Percentiles rank a stretch among this genome's conserved stretches.
Conservation (phyloP, 1,140 invertebrate species). For the Bombus terrestris region DNA sequence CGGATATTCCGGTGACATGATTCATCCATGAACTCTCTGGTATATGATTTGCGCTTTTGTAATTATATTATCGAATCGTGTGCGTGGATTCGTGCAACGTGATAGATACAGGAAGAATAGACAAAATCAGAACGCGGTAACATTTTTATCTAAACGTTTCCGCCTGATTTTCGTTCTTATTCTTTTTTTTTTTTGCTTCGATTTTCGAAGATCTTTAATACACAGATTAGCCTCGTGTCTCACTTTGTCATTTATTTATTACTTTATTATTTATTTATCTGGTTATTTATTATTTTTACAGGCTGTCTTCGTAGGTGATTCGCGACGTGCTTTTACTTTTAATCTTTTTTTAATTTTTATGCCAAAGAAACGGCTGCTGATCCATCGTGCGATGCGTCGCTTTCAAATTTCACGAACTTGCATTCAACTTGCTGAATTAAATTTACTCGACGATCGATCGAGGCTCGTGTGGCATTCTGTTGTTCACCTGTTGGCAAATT, state of each 20-base stretch:
- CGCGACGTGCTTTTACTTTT: not conserved
- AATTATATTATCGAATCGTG: not conserved
- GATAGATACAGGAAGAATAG: not conserved
- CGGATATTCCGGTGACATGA: slow-evolving; percentile 39
- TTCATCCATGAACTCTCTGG: slow-evolving; percentile 35
- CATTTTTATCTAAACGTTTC: no score
- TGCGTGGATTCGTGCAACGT: not conserved
- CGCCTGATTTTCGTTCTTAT: not conserved
- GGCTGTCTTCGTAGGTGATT: not conserved
- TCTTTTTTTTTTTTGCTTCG: no score
- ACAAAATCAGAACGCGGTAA: no score
- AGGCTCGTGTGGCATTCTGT: not conserved
- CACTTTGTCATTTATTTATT: no score
- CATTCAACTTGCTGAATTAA: not conserved
- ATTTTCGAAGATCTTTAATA: not conserved
- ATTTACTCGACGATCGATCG: not conserved
- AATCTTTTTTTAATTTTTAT: not conserved
- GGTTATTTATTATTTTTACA: not conserved
- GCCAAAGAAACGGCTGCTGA: not conserved
- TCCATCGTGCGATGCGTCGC: not conserved
- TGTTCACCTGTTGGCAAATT: not conserved
- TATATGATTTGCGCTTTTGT: slow-evolving; percentile 34
- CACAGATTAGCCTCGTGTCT: no score
- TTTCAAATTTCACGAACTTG: not conserved
- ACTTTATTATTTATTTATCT: no score